Conservation (phyloP, 2,888 invertebrate species). For the Dromius quadrimaculatus region DNA sequence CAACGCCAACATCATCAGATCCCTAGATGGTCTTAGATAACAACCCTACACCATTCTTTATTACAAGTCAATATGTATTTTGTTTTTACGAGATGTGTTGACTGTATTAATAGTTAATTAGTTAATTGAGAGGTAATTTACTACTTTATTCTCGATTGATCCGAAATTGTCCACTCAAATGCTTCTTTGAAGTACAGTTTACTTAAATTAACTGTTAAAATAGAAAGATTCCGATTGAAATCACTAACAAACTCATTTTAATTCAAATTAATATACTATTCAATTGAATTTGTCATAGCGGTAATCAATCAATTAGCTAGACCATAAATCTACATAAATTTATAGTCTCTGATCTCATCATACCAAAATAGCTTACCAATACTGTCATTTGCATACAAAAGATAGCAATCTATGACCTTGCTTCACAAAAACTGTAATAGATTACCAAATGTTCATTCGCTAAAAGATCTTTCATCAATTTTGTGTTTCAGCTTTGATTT, state of each 20-base stretch:
- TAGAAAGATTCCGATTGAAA: conserved; percentile 1
- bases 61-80: conserved; percentile 43
- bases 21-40: conserved; percentile 36
- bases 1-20: conserved; percentile 34
- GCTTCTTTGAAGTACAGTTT: conserved; percentile 19
- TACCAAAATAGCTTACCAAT: conserved; percentile 8
- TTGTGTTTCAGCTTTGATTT: too few species aligned
- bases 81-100: conserved; percentile 48
- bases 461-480: too few species aligned
- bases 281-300: neutral
- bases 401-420: conserved; percentile 20
- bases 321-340: conserved; percentile 26
- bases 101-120: conserved; percentile 49
- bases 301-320: conserved; percentile 9
- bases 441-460: too few species aligned
- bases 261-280: neutral
- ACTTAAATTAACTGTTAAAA: neutral
- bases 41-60: conserved; percentile 42
- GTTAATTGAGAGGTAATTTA: conserved; percentile 48
- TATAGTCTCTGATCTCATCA: conserved; percentile 1
- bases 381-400: conserved; percentile 25
- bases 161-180: conserved; percentile 29
- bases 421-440: conserved; percentile 21
- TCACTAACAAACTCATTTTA: neutral
- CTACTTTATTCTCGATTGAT: conserved; percentile 35